Evolutionary conservation across 2,888 invertebrate genomes (phyloP).

Genomic region (Caenorhabditis sinica): DNA sequence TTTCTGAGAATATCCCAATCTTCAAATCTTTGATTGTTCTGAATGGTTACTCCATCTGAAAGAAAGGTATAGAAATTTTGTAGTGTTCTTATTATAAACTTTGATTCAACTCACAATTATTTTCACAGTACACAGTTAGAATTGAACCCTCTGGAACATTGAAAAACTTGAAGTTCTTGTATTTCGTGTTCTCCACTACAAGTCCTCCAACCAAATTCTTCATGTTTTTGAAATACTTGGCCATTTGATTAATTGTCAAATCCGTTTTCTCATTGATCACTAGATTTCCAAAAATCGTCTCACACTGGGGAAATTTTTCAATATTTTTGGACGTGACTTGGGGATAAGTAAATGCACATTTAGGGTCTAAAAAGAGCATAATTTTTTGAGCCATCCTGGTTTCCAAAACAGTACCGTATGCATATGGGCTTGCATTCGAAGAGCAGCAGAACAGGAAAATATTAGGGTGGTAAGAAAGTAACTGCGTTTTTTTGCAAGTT

Average conservation of each 20-base stretch:
- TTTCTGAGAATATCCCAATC: not conserved
- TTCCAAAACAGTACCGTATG: too few relatives aligned
- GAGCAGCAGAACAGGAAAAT: too few relatives aligned
- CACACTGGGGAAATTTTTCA: not conserved
- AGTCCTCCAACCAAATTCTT: not conserved
- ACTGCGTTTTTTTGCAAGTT: too few relatives aligned
- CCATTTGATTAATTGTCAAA: not conserved
- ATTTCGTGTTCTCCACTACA: not conserved
- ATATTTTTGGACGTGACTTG: slow-evolving; percentile 8
- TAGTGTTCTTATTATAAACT: too few relatives aligned
- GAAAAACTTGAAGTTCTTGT: not conserved
- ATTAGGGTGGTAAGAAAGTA: too few relatives aligned
- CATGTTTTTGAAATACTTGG: not conserved
- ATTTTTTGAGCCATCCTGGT: too few relatives aligned
- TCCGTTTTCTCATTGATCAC: slow-evolving; percentile 1
- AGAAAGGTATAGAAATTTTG: not conserved
- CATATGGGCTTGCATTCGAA: too few relatives aligned
- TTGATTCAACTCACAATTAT: not conserved
- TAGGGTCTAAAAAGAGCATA: slow-evolving; percentile 4
- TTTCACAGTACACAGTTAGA: not conserved
- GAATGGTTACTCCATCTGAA: slow-evolving; percentile 7
- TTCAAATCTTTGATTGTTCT: not conserved
- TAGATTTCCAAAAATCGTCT: slow-evolving; percentile 1
- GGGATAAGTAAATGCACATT: not conserved
- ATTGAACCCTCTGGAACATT: not conserved